These are phyloP conservation scores for Halictus ligatus DNA, from an alignment of 2,888 invertebrate genomes.

Conservation along the genomic window DNA sequence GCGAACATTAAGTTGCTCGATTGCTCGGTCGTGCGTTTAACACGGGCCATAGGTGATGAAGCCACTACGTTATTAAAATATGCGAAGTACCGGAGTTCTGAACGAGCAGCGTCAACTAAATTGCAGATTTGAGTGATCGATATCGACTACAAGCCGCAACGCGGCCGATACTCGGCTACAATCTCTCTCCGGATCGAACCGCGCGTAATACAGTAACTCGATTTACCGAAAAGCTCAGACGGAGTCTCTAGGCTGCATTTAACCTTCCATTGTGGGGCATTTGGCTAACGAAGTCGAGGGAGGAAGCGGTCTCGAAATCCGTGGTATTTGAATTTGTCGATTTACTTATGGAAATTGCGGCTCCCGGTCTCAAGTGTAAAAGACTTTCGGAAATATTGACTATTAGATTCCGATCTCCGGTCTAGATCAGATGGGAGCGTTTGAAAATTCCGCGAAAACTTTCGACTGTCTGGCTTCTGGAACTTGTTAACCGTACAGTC, in stretches of 20 bases:
- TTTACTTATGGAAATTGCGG: slow-evolving; percentile 41
- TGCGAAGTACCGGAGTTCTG: slow-evolving; percentile 31
- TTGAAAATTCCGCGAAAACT: neutral
- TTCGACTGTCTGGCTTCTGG: neutral
- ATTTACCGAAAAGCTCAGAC: slow-evolving; percentile 42
- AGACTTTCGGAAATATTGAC: slow-evolving; percentile 29
- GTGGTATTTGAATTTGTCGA: slow-evolving; percentile 22
- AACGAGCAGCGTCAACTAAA: slow-evolving; percentile 47
- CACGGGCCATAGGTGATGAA: neutral
- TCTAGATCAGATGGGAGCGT: neutral
- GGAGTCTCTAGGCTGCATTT: neutral
- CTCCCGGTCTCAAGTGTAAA: neutral
- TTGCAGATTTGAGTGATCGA: slow-evolving; percentile 52
- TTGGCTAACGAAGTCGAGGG: slow-evolving; percentile 23
- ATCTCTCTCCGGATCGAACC: slow-evolving; percentile 29
- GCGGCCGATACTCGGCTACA: neutral
- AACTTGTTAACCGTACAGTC: neutral
- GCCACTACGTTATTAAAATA: slow-evolving; percentile 21
- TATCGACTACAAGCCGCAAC: slow-evolving; percentile 25
- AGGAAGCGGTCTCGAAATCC: slow-evolving; percentile 1
- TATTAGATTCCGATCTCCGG: neutral
- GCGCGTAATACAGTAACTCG: slow-evolving; percentile 26
- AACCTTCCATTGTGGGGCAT: slow-evolving; percentile 22
- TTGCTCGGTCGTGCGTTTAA: neutral
- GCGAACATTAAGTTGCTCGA: neutral